Base-by-base conservation (phyloP, 2,888 invertebrate genomes). In the Torymus auratus region DNA sequence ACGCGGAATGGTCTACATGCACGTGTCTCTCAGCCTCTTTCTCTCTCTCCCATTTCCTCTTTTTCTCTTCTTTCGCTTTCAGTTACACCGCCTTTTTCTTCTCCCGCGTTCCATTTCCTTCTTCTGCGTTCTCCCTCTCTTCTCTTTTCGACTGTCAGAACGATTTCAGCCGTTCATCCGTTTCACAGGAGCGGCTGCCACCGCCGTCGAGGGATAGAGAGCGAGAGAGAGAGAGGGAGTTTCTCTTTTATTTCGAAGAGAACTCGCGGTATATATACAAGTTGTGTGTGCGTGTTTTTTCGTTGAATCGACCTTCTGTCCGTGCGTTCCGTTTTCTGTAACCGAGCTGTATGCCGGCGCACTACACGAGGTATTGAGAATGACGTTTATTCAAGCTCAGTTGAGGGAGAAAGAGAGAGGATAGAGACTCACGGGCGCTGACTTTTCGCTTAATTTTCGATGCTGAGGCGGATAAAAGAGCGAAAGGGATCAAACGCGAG, bases 151-250 rank as follows among this genome's bases (percentile, higher is more conserved):
- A 74, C 86, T 86, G 85, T 86, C 88, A 84, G 83, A 85, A 84
- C 84, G 84, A 83, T 85, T 85, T 83, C 79, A 84, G 82, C 83
- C 83, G 83, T 82, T 86, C 85, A 85, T 86, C 86, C 85, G 83
- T 88, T 86, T 82, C 70, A n/a, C 83, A 82, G 83, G 41, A 41
- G 41, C 41, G 41, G 41, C 41, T 41, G 41, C 41, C 41, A 41
- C 41, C 7, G 41, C 41, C 41, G 41, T 41, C 41, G 41, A 41
- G 41, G 41, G 7, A 41, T 41, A 12, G 62, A 72, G n/a, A 65
- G n/a, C 11, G 52, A 13, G 60, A 60, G 55, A 28, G 28, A 28
- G 28, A 28, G 28, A 41, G 41, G 23, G 64, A 64, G 61, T 62
- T 64, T 69, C 17, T 20, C 68, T 74, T 74, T 76, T 68, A 68